phyloP scores from a whole-genome alignment of 2,113 vertebrate genomes.

The Crotophaga sulcirostris region DNA sequence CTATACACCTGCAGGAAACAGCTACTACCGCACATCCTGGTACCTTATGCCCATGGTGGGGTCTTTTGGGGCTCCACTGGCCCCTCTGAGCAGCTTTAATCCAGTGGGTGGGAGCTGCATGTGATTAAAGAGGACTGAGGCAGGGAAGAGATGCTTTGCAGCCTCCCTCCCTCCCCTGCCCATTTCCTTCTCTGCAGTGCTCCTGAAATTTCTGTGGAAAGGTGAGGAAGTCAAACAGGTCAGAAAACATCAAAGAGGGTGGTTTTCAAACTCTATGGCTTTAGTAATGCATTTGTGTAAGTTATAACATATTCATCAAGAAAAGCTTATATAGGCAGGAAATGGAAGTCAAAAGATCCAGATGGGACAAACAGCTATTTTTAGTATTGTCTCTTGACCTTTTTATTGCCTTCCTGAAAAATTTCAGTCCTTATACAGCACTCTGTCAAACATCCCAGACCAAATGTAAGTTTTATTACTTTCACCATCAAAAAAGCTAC shows the following conservation, averaged over 20 bases:
- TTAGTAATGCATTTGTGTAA: neutral
- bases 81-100: neutral
- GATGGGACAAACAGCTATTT: neutral
- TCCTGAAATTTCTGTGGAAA: neutral
- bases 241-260: neutral
- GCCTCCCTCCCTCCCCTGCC: neutral
- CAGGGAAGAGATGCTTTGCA: neutral
- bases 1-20: neutral
- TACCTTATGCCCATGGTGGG: fast-evolving
- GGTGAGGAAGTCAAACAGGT: neutral
- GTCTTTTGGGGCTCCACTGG: neutral
- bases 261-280: neutral
- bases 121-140: neutral
- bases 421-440: neutral
- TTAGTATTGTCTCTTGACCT: neutral
- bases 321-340: neutral
- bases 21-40: neutral
- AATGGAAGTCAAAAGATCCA: neutral
- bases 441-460: neutral
- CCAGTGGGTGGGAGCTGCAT: neutral
- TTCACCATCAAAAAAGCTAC: neutral
- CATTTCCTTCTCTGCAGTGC: neutral
- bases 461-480: neutral
- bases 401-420: neutral
- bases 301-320: neutral